Base-by-base conservation (phyloP, 2,797 vertebrate genomes). In the Sphenopsis melanotis region DNA sequence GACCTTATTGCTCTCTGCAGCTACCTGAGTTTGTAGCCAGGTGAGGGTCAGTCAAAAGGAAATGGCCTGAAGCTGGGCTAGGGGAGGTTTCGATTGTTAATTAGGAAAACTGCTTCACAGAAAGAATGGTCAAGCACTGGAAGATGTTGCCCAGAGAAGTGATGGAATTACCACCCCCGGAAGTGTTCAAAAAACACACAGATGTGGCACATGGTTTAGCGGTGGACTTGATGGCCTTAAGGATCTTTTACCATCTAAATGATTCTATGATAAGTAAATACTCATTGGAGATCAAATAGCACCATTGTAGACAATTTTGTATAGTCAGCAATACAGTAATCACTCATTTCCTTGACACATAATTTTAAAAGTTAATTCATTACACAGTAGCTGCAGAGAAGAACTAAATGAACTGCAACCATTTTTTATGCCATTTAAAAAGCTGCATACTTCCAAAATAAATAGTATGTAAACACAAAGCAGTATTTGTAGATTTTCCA, bases 1-100 rank as follows among this genome's bases (percentile, higher is more conserved):
- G 11, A 70, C 17, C 8, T 36, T 13, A 32, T 1, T 2, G 2
- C 20, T 36, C 18, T 42, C n/a, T 63, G 26, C 15, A 59, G 1
- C 17, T 44, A 21, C 23, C 23, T 57, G 61, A 81, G 21, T 18
- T 2, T 78, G 34, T 30, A 69, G 34, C 0, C 2, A 57, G 7
- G 29, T 23, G 4, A 37, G 12, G 1, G 17, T 57, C 0, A 4
- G 15, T 41, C 30, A 50, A 66, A 1, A 49, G 4, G 6, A 71
- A 86, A 76, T 1, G 3, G 14, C 18, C 12, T 41, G 44, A 66
- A 63, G 9, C 12, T 42, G 37, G 29, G 16, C 29, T 24, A 30
- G 12, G 6, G 20, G n/a, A 70, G 7, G 7, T 63, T 83, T 30
- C 63, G 23, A 22, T 3, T 22, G 17, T 15, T 7, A 34, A 50